Percentiles rank a stretch among this genome's conserved stretches.
Conservation (phyloP, 2,113 vertebrate species). For the Gallinago jamesoni region DNA sequence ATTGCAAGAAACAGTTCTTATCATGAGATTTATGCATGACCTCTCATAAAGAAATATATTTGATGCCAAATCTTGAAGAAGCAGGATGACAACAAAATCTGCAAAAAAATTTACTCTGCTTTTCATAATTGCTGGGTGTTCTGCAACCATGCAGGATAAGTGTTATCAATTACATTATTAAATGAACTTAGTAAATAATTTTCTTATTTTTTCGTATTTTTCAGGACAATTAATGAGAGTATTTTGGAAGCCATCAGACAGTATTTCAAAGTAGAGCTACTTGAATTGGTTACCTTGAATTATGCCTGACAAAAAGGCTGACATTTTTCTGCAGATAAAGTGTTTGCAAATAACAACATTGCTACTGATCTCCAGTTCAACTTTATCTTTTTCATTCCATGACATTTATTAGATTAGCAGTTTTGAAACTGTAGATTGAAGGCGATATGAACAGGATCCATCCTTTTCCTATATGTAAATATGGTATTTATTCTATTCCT, state of each 20-base stretch:
- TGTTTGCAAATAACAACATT: neutral
- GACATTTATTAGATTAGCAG: neutral
- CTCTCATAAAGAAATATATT: constrained; percentile 1
- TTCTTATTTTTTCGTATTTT: neutral
- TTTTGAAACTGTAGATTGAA: neutral
- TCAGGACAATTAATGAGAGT: neutral
- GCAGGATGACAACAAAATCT: neutral
- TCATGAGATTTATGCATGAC: neutral
- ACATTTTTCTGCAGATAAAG: neutral
- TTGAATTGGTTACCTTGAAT: neutral
- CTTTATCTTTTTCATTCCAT: neutral
- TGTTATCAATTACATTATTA: neutral
- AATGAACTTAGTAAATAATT: neutral
- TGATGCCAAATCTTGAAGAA: neutral
- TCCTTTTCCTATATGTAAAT: neutral
- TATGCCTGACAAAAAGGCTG: neutral
- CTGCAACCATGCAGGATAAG: neutral
- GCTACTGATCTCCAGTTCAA: neutral
- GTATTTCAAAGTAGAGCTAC: neutral
- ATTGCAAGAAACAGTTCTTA: neutral
- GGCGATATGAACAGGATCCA: neutral
- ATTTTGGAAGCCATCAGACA: neutral
- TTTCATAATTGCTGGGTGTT: neutral
- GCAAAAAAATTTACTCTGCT: neutral
- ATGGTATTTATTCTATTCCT: neutral